Evolutionary conservation across 2,797 vertebrate species (phyloP), one percentile per base, ranked within the genome.

Genomic region (Anolis apletophallus): DNA sequence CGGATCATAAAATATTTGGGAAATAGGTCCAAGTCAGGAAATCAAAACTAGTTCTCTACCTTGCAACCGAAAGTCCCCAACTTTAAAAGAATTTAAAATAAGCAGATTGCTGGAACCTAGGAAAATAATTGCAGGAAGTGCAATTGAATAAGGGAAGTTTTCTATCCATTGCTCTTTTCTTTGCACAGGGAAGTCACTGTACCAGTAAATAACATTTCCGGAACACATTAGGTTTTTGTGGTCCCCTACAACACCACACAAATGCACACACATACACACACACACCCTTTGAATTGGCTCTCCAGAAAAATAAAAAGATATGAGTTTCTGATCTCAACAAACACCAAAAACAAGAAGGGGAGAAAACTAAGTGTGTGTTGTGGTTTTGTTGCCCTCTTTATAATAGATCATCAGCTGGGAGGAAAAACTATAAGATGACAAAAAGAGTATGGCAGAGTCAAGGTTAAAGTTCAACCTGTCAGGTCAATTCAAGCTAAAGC

Each of bases 181-280:
- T 64, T 19, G 34, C 32, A 55, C 46, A 68, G 61, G 50, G 50
- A 76, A 77, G 72, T 61, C 64, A 81, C 87, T 88, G 78, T 69
- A 81, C 54, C 72, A 81, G 76, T 76, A 71, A 52, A 85, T 74
- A 68, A 59, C 13, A 81, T 81, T 76, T 88, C 77, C 52, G 36
- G 72, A 76, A 85, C 36, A 59, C 64, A 52, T 81, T 83, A 11
- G 87, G 83, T 52, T 61, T 64, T 68, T 76, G 71, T 81, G 78
- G 74, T 81, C 40, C 50, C 21, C 36, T n/a, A 14, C 8, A 4
- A 87, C 55, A 78, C 57, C 75, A 17, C 88, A 69, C 16, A 76
- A 3, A 69, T 34, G 16, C 4, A n/a, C 2, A 55, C 14, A 55
- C 26, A 69, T 23, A 77, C 19, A 50, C 2, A 85, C 26, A 14